Evolutionary conservation across 1,140 invertebrate species (phyloP).

Genomic region (Drosophila sulfurigaster): DNA sequence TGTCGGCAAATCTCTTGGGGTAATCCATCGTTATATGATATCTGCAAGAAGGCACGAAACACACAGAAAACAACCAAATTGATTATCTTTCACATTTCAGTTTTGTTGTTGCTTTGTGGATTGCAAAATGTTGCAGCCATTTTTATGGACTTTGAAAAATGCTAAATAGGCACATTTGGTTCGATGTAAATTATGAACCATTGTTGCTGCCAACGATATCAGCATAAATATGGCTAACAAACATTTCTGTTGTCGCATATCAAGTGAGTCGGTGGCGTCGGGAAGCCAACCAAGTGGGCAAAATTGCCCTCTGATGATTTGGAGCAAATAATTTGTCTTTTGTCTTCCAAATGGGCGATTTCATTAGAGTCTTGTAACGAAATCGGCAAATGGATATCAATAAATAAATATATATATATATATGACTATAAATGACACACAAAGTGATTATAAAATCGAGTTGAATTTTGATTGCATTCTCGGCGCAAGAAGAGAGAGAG

Average conservation of each 20-base stretch:
- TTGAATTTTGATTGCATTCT: neutral
- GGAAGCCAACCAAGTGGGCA: slow-evolving; percentile 55
- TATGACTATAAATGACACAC: neutral
- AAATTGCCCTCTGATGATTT: slow-evolving; percentile 59
- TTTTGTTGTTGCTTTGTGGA: neutral
- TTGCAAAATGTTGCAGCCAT: slow-evolving; percentile 57
- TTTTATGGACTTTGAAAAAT: slow-evolving; percentile 62
- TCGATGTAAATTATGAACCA: slow-evolving; percentile 32
- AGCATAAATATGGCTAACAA: slow-evolving; percentile 31
- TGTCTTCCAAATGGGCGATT: slow-evolving; percentile 73
- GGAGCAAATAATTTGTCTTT: slow-evolving; percentile 73
- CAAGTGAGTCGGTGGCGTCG: neutral
- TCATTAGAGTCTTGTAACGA: slow-evolving; percentile 31
- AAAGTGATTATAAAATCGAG: neutral
- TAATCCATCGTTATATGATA: slow-evolving; percentile 72
- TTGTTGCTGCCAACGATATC: slow-evolving; percentile 21
- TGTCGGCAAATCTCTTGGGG: slow-evolving; percentile 79
- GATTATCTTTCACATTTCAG: neutral
- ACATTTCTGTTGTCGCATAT: neutral
- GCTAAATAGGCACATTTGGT: slow-evolving; percentile 29
- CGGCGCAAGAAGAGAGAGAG: neutral
- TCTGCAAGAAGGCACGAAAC: slow-evolving; percentile 47
- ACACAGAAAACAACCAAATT: neutral
- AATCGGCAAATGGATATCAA: neutral
- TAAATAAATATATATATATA: neutral